Evolutionary conservation across 2,888 invertebrate species (phyloP).

Genomic region (Chalcis sispes): DNA sequence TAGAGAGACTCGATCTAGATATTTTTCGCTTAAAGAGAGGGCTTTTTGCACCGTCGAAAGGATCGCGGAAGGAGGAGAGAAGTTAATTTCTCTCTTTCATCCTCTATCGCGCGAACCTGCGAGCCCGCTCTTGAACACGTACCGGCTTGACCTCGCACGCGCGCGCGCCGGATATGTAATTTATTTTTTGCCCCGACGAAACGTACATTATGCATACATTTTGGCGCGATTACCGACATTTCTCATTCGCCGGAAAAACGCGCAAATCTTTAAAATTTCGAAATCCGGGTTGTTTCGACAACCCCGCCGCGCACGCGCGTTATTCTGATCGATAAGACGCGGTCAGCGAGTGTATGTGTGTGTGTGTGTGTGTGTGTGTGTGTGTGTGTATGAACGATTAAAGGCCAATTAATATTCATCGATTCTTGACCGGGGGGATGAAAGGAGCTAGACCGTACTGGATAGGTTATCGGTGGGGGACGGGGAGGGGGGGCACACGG

Average conservation of each 20-base stretch:
- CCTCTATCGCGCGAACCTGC: not conserved
- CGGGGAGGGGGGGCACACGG: not conserved
- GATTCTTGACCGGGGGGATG: constrained; percentile 35
- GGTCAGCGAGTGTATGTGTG: too few relatives aligned
- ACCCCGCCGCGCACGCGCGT: not conserved
- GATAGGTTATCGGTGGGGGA: not conserved
- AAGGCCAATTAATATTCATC: constrained; percentile 56
- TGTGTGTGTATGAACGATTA: constrained; percentile 46
- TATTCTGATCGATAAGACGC: constrained; percentile 43
- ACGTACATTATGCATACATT: not conserved
- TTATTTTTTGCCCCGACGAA: constrained; percentile 2
- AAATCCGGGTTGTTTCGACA: too few relatives aligned
- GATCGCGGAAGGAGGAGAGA: not conserved
- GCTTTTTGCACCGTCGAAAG: constrained; percentile 18
- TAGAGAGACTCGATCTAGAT: constrained; percentile 34
- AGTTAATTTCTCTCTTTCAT: constrained; percentile 6
- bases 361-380: too few relatives aligned
- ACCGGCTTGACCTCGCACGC: not conserved
- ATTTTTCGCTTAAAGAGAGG: constrained; percentile 26
- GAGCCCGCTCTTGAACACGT: not conserved
- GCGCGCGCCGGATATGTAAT: not conserved
- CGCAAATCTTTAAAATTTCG: too few relatives aligned
- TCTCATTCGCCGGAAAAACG: not conserved
- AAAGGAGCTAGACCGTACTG: constrained; percentile 31
- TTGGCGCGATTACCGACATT: not conserved